Evolutionary conservation across 2,797 vertebrate genomes (phyloP), one percentile per base, ranked within the genome.

Genomic region (Smutsia temminckii): DNA sequence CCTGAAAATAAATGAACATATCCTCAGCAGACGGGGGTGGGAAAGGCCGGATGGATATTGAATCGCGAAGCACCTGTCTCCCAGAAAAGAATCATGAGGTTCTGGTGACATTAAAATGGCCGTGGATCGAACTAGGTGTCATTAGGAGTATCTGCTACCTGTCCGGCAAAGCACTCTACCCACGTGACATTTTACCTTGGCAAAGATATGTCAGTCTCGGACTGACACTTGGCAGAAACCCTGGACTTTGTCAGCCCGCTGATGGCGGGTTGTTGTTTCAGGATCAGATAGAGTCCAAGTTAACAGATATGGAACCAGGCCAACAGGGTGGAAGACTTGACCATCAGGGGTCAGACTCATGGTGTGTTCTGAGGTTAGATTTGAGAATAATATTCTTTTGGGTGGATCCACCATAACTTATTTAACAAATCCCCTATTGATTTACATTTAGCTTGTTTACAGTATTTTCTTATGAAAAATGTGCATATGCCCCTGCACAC

Each of bases 171-270:
- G 32, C 21, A 11, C 23, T 8, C 29, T 72, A 55, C 34, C 61
- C 89, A 51, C 46, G n/a, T 18, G n/a, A 53, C 17, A 27, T 32
- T 61, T 23, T 14, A 21, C 40, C 23, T 61, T 10, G 11, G 21
- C 3, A 74, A 63, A 46, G 32, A 16, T 4, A 46, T 34, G 12
- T 64, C 37, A 21, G 13, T 42, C 49, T 49, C 6, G 12, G 40
- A 6, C n/a, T 16, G 9, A 40, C 13, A 18, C 32, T 10, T 4
- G 0, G 12, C n/a, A 25, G 8, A 7, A 49, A 69, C 21, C n/a
- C 71, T 78, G 9, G 17, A 32, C 25, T 37, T 2, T 11, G 17
- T 16, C 7, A 40, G 40, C 21, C 32, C 17, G 4, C 32, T 37
- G 8, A 37, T 25, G 4, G 13, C 11, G 74, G 18, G 7, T 17